Percentiles rank a stretch among this genome's conserved stretches.
These are phyloP conservation scores for Lochmaea crataegi DNA, from an alignment of 2,888 invertebrate genomes.

Conservation along the genomic window DNA sequence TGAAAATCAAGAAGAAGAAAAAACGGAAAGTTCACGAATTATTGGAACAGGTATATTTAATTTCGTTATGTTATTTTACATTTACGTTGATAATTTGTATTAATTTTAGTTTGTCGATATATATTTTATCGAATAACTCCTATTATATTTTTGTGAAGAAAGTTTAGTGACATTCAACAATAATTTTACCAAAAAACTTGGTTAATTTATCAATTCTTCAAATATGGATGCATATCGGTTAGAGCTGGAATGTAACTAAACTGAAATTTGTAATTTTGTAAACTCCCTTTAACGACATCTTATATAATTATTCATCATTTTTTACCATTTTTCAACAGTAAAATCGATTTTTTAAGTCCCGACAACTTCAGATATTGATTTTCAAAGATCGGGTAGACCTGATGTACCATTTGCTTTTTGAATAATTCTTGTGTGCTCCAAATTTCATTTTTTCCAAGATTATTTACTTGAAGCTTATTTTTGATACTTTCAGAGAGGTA, in stretches of 20 bases:
- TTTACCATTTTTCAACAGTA: no score
- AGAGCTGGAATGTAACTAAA: constrained; percentile 11
- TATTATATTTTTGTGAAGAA: background rate
- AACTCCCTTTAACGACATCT: background rate
- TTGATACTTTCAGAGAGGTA: no score
- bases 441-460: no score
- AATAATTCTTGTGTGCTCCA: no score
- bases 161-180: background rate
- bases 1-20: constrained; percentile 63
- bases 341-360: no score
- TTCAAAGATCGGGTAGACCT: no score
- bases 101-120: constrained; percentile 32
- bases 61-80: constrained; percentile 48
- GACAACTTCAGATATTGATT: no score
- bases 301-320: no score
- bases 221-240: background rate
- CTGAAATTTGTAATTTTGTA: background rate
- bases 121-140: background rate
- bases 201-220: background rate
- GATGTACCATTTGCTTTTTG: no score
- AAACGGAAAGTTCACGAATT: constrained; percentile 62
- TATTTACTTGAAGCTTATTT: no score
- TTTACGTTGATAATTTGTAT: constrained; percentile 12
- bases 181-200: background rate
- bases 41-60: constrained; percentile 64